These are phyloP conservation scores for Zeuzera pyrina DNA, from an alignment of 2,888 invertebrate species.

Conservation along the genomic window DNA sequence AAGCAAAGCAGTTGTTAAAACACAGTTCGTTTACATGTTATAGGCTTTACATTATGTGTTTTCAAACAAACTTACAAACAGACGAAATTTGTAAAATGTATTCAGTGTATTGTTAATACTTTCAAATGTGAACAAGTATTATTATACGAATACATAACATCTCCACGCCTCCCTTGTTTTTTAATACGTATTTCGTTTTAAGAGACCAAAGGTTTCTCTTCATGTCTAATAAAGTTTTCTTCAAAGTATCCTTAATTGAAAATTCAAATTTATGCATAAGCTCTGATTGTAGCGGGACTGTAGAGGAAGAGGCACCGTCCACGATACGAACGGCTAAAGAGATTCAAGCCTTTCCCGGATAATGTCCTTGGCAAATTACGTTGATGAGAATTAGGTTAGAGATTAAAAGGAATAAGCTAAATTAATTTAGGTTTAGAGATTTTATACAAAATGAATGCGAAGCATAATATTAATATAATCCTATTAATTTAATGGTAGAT, in stretches of 20 bases:
- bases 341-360: too few relatives aligned
- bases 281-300: slow-evolving; percentile 59
- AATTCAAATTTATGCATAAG: slow-evolving; percentile 74
- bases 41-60: background rate
- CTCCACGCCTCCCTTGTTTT: slow-evolving; percentile 31
- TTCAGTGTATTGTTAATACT: slow-evolving; percentile 3
- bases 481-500: too few relatives aligned
- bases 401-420: slow-evolving; percentile 38
- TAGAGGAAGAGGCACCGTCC: slow-evolving; percentile 33
- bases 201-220: slow-evolving; percentile 69
- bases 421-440: slow-evolving; percentile 26
- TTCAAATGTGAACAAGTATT: background rate
- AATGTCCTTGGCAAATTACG: slow-evolving; percentile 50
- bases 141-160: too few relatives aligned
- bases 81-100: background rate
- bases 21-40: background rate
- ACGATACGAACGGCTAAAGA: slow-evolving; percentile 44
- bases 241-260: slow-evolving; percentile 70
- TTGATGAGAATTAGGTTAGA: slow-evolving; percentile 41
- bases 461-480: too few relatives aligned
- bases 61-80: background rate
- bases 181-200: slow-evolving; percentile 57
- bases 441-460: too few relatives aligned
- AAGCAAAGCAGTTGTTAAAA: too few relatives aligned
- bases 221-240: slow-evolving; percentile 71